A percentile compares a stretch with the other conserved stretches of the same genome.
Conservation (phyloP, 1,140 invertebrate species). For the Drosophila nebulosa region DNA sequence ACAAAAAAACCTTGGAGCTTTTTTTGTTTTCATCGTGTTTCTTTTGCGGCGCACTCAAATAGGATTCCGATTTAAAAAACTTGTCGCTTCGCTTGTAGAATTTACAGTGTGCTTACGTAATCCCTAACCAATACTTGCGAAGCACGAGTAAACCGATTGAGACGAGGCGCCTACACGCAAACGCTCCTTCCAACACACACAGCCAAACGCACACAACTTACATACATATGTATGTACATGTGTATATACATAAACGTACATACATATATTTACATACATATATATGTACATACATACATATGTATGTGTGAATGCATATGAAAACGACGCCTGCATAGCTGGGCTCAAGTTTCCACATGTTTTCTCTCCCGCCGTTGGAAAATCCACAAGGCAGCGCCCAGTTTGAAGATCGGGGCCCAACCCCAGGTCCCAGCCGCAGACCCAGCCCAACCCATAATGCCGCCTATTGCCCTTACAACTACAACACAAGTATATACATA, state of each 20-base stretch:
- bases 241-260: background rate
- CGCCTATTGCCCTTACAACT: slow-evolving; percentile 70
- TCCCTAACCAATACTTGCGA: slow-evolving; percentile 43
- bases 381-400: slow-evolving; percentile 39
- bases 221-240: background rate
- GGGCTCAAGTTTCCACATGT: slow-evolving; percentile 72
- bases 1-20: slow-evolving; percentile 37
- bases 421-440: slow-evolving; percentile 51
- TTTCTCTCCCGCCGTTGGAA: slow-evolving; percentile 57
- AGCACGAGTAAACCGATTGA: background rate
- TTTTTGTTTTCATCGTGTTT: background rate
- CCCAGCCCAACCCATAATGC: slow-evolving; percentile 62
- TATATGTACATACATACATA: background rate
- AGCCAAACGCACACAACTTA: background rate
- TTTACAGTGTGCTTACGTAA: slow-evolving; percentile 74
- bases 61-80: slow-evolving; percentile 62
- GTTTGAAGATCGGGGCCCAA: slow-evolving; percentile 37
- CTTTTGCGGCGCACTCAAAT: slow-evolving; percentile 16
- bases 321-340: slow-evolving; percentile 56
- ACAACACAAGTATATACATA: slow-evolving; percentile 6
- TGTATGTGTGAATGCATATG: background rate
- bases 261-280: background rate
- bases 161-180: slow-evolving; percentile 25
- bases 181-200: slow-evolving; percentile 53
- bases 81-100: slow-evolving; percentile 61